Base-by-base conservation (phyloP, 2,797 vertebrate genomes). In the Melanotaenia pygmaea region DNA sequence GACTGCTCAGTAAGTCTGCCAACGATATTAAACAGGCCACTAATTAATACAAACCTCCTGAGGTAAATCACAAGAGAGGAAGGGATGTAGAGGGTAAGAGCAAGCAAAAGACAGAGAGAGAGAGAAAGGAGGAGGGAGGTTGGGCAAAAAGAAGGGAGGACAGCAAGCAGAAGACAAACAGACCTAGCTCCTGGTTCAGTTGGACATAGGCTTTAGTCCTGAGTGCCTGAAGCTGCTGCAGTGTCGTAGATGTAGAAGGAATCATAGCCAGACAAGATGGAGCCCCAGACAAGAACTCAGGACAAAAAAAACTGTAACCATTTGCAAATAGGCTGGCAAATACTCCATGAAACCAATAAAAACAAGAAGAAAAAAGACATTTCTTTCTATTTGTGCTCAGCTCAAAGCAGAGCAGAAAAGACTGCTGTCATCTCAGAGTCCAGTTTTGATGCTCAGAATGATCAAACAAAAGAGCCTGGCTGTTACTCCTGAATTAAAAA, bases 61-160 rank as follows among this genome's bases (percentile, higher is more conserved):
- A 83, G 72, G 67, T 83, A 89, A 91, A 95, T 95, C 92, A 96
- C 91, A 94, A 54, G 73, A 81, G 76, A 74, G 76, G 79, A 85
- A 58, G 64, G 80, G 77, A 77, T 77, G 81, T 70, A 84, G 79
- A 74, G 80, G 18, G 72, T 76, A 67, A 69, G 84, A 77, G 85
- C 37, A 64, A 75, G 67, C 47, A 73, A 76, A 75, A 80, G 76
- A 72, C 71, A 78, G 60, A 64, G 72, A 72, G 59, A 77, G 81
- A 82, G 85, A 79, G 81, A 86, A 77, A 62, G 74, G 82, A 83
- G 90, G 84, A 83, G 80, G 81, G 82, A 80, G 87, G 71, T 80
- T 57, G 59, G 58, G 60, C 86, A 92, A 93, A 88, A 83, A 88
- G 73, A 91, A 26, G 70, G 72, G 84, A 87, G 70, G 88, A 90